These are phyloP conservation scores for Tetrao urogallus DNA, from an alignment of 2,113 vertebrate genomes.

Conservation along the genomic window DNA sequence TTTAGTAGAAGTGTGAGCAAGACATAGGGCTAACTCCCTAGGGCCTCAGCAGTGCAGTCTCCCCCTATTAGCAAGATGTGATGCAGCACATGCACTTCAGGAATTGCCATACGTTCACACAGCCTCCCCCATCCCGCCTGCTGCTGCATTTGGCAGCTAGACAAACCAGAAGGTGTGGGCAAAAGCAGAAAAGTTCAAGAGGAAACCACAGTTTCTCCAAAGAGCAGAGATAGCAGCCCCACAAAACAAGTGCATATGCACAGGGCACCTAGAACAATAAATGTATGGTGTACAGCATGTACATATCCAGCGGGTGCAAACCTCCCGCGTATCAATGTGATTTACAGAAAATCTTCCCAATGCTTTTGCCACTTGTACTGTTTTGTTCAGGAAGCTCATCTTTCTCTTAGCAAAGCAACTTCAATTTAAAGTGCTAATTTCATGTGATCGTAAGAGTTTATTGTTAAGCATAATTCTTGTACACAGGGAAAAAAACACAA, in stretches of 20 bases:
- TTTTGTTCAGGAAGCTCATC: background rate
- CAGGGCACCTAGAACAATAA: background rate
- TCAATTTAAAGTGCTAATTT: background rate
- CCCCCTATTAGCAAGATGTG: fast-evolving
- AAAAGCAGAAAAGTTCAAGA: background rate
- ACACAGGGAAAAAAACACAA: fast-evolving
- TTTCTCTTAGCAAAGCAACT: background rate
- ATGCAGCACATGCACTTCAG: background rate
- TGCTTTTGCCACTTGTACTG: background rate
- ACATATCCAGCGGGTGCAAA: background rate
- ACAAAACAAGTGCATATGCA: background rate
- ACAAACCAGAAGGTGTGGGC: background rate
- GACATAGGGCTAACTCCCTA: background rate
- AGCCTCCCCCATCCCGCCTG: background rate
- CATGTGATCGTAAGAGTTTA: background rate
- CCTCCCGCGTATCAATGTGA: background rate
- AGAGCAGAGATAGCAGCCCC: background rate
- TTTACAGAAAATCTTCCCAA: background rate
- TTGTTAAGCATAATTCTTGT: background rate
- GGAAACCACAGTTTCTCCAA: background rate
- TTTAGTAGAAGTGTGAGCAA: background rate
- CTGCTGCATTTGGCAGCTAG: background rate
- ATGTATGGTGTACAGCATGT: background rate
- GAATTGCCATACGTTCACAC: background rate
- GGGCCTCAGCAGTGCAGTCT: background rate